Conservation (phyloP, 2,113 vertebrate species). For the Pterophyllum scalare region DNA sequence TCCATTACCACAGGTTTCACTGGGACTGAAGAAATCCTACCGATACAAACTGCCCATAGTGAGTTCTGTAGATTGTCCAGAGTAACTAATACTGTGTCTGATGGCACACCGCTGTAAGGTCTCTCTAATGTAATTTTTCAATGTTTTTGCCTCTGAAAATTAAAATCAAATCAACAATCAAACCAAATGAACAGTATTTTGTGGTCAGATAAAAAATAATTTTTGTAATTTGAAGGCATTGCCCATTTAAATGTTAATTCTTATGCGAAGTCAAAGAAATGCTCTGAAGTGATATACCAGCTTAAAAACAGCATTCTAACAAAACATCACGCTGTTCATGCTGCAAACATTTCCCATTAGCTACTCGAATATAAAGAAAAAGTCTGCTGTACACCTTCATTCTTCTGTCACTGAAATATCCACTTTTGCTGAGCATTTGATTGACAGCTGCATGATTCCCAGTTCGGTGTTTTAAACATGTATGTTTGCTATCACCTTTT, state of each 20-base stretch:
- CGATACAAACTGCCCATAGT: neutral
- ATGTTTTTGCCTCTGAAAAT: neutral
- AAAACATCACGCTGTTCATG: neutral
- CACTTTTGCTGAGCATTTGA: conserved; percentile 17
- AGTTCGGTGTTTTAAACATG: conserved; percentile 12
- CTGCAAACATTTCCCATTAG: neutral
- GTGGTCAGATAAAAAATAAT: neutral
- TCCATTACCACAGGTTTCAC: neutral
- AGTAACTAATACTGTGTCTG: neutral
- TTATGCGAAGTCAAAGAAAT: neutral
- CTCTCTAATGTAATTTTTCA: neutral
- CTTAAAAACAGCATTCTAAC: neutral
- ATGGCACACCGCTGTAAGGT: neutral
- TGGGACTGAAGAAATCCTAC: neutral
- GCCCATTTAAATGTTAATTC: neutral
- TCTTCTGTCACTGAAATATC: conserved; percentile 42
- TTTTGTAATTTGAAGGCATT: neutral
- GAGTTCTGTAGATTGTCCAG: neutral
- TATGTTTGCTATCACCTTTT: neutral
- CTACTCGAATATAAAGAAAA: neutral
- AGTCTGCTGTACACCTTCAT: conserved; percentile 20
- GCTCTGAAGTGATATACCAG: neutral
- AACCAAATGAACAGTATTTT: neutral
- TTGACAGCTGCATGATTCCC: conserved; percentile 30
- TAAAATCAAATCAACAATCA: neutral